Evolutionary conservation across 2,888 invertebrate species (phyloP).

Genomic region (Torymus auratus): DNA sequence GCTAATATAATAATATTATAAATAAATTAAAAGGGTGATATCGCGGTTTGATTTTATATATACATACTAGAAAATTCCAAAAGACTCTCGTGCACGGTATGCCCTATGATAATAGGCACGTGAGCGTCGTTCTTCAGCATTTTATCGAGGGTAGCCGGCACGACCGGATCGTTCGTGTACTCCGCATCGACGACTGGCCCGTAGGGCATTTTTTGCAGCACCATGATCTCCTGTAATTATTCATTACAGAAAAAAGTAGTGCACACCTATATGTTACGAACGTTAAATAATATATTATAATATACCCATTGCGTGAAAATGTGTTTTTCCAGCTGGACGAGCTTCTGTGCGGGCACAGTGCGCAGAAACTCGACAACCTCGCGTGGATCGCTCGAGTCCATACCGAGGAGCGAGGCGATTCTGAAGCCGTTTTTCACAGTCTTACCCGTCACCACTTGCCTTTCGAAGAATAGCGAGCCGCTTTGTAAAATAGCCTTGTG

Average conservation of each 20-base stretch:
- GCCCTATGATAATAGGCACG: conserved; percentile 35
- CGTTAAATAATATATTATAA: background rate
- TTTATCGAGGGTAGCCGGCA: conserved; percentile 1
- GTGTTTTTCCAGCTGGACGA: conserved; percentile 4
- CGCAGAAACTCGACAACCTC: conserved; percentile 25
- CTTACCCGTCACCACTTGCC: background rate
- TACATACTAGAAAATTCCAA: conserved; percentile 7
- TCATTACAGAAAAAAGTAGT: no score
- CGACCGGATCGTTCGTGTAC: conserved; percentile 10
- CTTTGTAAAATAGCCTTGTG: conserved; percentile 62
- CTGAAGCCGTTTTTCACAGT: conserved; percentile 5
- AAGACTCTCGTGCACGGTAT: conserved; percentile 26
- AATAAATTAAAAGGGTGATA: no score
- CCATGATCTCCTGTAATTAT: background rate
- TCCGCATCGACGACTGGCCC: conserved; percentile 9
- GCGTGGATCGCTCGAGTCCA: conserved; percentile 6
- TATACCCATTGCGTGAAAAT: background rate
- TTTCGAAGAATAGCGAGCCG: background rate
- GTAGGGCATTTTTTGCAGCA: background rate
- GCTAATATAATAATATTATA: no score
- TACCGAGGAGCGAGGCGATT: conserved; percentile 10
- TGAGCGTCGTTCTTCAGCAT: conserved; percentile 22
- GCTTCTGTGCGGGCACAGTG: conserved; percentile 1
- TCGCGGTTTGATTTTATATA: background rate
- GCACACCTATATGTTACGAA: no score